These are phyloP conservation scores for Platyura marginata DNA, from an alignment of 1,140 invertebrate species.

Conservation along the genomic window DNA sequence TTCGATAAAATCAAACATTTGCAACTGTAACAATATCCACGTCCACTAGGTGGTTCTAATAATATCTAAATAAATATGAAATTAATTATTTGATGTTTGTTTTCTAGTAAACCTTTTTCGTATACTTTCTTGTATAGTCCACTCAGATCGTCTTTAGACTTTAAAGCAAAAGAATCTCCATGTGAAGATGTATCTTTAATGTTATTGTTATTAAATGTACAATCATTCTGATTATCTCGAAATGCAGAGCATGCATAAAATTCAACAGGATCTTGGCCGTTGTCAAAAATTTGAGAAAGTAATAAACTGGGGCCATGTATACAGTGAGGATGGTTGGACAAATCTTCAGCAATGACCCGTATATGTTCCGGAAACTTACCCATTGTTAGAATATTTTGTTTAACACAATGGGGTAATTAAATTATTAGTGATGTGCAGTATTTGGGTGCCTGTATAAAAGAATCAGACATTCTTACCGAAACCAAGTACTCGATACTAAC, in stretches of 20 bases:
- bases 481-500: too few species aligned
- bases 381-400: too few species aligned
- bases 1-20: conserved; percentile 29
- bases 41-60: conserved; percentile 25
- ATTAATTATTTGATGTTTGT: conserved; percentile 7
- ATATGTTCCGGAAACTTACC: too few species aligned
- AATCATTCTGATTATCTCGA: conserved; percentile 52
- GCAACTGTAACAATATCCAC: conserved; percentile 44
- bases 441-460: too few species aligned
- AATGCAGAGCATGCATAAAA: conserved; percentile 68
- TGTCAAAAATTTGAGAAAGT: conserved; percentile 32
- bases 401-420: too few species aligned
- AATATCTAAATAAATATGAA: conserved; percentile 7
- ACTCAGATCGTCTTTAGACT: conserved; percentile 32
- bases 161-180: conserved; percentile 27
- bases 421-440: too few species aligned
- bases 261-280: conserved; percentile 25
- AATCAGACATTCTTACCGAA: too few species aligned
- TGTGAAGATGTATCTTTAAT: conserved; percentile 28
- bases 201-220: conserved; percentile 29
- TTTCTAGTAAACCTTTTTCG: conserved; percentile 6
- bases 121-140: conserved; percentile 23
- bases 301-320: conserved; percentile 48
- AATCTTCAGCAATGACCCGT: conserved; percentile 22
- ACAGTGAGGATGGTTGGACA: conserved; percentile 30